Percentiles rank a stretch among this genome's conserved stretches.
Evolutionary conservation across 2,888 invertebrate species (phyloP).

Genomic region (Deilephila porcellus): DNA sequence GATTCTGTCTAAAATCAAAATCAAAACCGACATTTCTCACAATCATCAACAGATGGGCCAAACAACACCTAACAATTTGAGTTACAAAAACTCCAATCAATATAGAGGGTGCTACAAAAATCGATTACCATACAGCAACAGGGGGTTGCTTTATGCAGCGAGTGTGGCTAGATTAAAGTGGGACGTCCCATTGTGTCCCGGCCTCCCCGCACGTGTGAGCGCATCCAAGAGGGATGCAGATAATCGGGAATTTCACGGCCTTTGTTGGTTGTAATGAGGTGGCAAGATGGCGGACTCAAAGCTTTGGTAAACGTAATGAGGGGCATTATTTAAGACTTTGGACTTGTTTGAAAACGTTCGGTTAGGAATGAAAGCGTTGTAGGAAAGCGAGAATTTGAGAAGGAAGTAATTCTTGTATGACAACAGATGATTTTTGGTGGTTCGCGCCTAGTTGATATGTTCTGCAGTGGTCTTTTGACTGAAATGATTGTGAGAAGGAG

Average conservation of each 20-base stretch:
- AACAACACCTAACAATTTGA: background rate
- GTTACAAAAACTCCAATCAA: background rate
- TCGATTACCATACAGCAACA: conserved; percentile 27
- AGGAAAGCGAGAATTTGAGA: too few species aligned
- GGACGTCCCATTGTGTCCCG: conserved; percentile 48
- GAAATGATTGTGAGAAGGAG: too few species aligned
- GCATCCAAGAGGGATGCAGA: conserved; percentile 22
- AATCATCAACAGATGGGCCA: background rate
- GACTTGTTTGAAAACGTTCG: too few species aligned
- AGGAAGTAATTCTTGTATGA: too few species aligned
- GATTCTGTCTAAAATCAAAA: too few species aligned
- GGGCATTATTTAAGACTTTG: too few species aligned
- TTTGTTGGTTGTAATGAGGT: conserved; percentile 20
- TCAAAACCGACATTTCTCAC: background rate
- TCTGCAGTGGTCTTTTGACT: too few species aligned
- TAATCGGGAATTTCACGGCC: conserved; percentile 18
- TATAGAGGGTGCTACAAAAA: conserved; percentile 25
- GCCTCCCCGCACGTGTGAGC: conserved; percentile 40
- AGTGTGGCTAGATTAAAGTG: conserved; percentile 41
- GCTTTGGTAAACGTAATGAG: background rate
- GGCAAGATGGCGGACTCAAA: conserved; percentile 6
- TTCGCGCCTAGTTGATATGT: too few species aligned
- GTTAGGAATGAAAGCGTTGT: too few species aligned
- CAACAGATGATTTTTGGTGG: too few species aligned
- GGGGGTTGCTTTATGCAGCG: conserved; percentile 31